Percentiles rank a stretch among this genome's conserved stretches.
These are phyloP conservation scores for Drosophila anomalata DNA, from an alignment of 2,888 invertebrate genomes.

Conservation along the genomic window DNA sequence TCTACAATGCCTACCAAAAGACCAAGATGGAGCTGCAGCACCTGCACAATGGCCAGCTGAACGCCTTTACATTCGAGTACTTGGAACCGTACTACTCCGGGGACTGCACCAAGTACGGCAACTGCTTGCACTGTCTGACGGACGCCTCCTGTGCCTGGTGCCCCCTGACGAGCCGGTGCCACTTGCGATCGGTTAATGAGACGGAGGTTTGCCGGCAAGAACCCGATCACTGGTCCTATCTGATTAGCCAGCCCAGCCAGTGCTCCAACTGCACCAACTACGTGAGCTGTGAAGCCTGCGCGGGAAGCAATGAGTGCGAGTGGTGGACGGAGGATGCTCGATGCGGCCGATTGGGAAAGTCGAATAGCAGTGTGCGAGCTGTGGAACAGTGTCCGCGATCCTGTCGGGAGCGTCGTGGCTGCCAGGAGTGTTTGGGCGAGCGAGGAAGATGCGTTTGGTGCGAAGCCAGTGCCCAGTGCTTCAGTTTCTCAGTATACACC, in stretches of 20 bases:
- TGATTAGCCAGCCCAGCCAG: conserved; percentile 91
- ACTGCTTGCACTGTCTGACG: conserved; percentile 93
- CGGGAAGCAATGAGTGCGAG: conserved; percentile 89
- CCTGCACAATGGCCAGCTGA: conserved; percentile 89
- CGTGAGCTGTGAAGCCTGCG: conserved; percentile 94
- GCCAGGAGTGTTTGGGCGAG: conserved; percentile 93
- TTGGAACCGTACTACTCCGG: conserved; percentile 94
- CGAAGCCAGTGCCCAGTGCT: conserved; percentile 95
- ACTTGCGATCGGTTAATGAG: conserved; percentile 89
- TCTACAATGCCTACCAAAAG: conserved; percentile 88
- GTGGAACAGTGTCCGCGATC: conserved; percentile 90
- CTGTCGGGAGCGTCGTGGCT: conserved; percentile 90
- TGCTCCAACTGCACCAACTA: conserved; percentile 95
- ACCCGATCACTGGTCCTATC: conserved; percentile 88
- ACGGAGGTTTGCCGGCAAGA: conserved; percentile 82
- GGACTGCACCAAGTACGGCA: conserved; percentile 90
- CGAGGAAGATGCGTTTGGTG: conserved; percentile 97
- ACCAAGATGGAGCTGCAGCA: conserved; percentile 94
- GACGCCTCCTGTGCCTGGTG: conserved; percentile 98
- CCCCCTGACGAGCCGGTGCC: conserved; percentile 89
- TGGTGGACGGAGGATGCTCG: conserved; percentile 96
- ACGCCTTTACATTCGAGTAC: conserved; percentile 94
- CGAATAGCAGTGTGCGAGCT: conserved; percentile 87
- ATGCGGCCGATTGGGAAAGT: conserved; percentile 91
- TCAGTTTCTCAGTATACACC: conserved; percentile 97